Conservation (phyloP, 2,888 invertebrate species). For the Carterocephalus palaemon region DNA sequence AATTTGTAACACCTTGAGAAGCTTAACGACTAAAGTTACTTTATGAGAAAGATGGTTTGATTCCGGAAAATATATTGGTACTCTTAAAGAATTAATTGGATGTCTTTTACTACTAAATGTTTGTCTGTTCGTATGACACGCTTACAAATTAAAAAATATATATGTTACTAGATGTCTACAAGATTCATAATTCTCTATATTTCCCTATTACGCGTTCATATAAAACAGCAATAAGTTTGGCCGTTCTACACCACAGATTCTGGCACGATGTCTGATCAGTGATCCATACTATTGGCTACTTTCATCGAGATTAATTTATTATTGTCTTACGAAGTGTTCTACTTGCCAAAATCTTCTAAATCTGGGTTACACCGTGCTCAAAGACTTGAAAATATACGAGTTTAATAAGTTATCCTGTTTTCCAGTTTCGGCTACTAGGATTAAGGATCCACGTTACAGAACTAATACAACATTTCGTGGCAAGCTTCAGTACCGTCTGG, state of each 20-base stretch:
- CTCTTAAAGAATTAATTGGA: not conserved
- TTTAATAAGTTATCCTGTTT: constrained; percentile 7
- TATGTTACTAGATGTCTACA: no score
- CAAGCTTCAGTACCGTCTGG: no score
- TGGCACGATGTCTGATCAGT: no score
- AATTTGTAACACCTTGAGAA: constrained; percentile 20
- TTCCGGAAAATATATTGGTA: constrained; percentile 13
- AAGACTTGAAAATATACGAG: no score
- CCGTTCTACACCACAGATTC: no score
- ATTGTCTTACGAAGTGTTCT: constrained; percentile 2
- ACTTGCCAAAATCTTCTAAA: constrained; percentile 6
- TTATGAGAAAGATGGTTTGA: constrained; percentile 11
- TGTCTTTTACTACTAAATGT: not conserved
- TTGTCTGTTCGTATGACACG: no score
- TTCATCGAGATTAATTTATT: constrained; percentile 11
- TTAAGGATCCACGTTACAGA: not conserved
- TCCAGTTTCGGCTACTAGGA: constrained; percentile 5
- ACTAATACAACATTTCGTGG: not conserved
- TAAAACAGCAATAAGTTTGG: no score
- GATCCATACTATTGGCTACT: not conserved
- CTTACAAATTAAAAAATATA: no score
- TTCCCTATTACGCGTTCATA: no score
- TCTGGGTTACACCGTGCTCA: not conserved
- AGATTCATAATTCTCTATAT: no score
- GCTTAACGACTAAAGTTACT: constrained; percentile 22